Conservation (phyloP, 2,113 vertebrate species). For the Cottus gobio region DNA sequence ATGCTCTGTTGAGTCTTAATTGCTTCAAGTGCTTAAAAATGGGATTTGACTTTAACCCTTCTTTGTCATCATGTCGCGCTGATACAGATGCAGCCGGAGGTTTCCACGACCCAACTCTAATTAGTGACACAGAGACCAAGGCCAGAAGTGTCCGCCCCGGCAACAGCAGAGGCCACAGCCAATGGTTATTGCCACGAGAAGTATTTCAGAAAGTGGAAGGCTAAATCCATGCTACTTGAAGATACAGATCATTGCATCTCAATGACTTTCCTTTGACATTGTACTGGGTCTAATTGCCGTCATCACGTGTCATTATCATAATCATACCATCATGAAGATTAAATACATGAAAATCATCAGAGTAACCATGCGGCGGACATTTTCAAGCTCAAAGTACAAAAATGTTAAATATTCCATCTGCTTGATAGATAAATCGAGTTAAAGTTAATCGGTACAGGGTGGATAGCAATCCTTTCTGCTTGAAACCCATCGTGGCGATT, state of each 20-base stretch:
- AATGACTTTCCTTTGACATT: constrained; percentile 18
- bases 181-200: constrained; percentile 72
- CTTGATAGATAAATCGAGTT: constrained; percentile 17
- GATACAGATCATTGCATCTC: constrained; percentile 52
- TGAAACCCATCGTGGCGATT: constrained; percentile 41
- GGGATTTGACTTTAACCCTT: constrained; percentile 7
- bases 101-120: neutral
- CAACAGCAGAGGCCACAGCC: constrained; percentile 38
- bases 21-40: constrained; percentile 25
- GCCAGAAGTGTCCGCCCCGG: constrained; percentile 4
- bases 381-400: constrained; percentile 61
- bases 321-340: constrained; percentile 46
- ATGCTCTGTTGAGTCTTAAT: constrained; percentile 42
- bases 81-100: neutral
- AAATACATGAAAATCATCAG: constrained; percentile 59
- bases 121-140: constrained; percentile 2
- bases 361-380: constrained; percentile 65
- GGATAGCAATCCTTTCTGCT: constrained; percentile 41
- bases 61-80: constrained; percentile 16
- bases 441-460: constrained; percentile 3
- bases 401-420: constrained; percentile 43
- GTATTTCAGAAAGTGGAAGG: constrained; percentile 59
- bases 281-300: constrained; percentile 35
- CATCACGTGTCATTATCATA: constrained; percentile 20
- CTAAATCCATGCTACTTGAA: constrained; percentile 75